Evolutionary conservation across 2,797 vertebrate genomes (phyloP), one percentile per base, ranked within the genome.

Genomic region (Sebastes steindachneri): DNA sequence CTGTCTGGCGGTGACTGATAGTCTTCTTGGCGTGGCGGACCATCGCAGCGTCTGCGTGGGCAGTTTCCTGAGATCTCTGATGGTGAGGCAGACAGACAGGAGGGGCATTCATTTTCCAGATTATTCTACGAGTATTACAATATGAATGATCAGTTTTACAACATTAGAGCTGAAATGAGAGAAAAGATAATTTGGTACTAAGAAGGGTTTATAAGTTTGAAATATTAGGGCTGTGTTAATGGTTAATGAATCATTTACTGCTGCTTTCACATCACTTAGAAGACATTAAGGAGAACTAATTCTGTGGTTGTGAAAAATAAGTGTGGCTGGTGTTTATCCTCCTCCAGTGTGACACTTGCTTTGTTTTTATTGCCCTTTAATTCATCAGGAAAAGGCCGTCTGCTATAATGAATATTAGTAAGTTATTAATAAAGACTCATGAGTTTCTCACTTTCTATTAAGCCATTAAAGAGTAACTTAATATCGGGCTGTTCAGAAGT

Each of bases 1-100:
- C 28, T 58, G 72, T 73, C 81, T 77, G 79, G 71, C 68, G 59
- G 33, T 41, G 77, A 77, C 79, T 65, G 80, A 87, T 78, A 23
- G 76, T 59, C 69, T 57, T 78, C 65, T 73, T 81, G 72, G 80
- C 71, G 17, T 71, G 74, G 58, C 23, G 1, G 59, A 37, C 67
- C 62, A 9, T 78, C 63, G 45, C 58, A 73, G 53, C 23, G 55
- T 35, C 83, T 79, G 58, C n/a, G 76, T 68, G 83, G 71, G 63
- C 77, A 19, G 25, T 25, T 67, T 65, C 48, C 14, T 41, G 37
- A 41, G 0, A 1, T 15, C 4, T 37, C 35, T 1, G 28, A 15
- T 26, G 33, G 58, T 54, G 59, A 60, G 35, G 53, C n/a, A 9
- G 17, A 10, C 66, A 67, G 28, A 55, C 14, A 3, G 19, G 28